Base-by-base conservation (phyloP, 1,140 invertebrate species). In the Drosophila sp. region DNA sequence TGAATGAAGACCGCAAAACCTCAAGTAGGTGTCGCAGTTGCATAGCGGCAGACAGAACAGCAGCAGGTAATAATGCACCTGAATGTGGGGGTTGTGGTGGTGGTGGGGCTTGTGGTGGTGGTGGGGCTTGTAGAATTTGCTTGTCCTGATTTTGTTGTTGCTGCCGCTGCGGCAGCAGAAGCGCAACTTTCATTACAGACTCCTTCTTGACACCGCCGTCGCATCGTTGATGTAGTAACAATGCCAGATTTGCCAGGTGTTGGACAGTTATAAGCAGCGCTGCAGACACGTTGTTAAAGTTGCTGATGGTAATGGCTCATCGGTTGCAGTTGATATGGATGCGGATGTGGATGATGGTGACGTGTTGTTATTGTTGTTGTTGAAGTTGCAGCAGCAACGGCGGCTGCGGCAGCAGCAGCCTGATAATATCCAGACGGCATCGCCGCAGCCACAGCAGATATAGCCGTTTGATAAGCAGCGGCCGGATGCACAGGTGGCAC, bases 251-350 rank as follows among this genome's bases (percentile, higher is more conserved):
- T 54, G 76, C 60, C 54, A 86, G 27, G 23, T 70, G 77, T 57
- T 66, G 50, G n/a, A 62, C 71, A 58, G 63, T 70, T 33, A 17
- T 55, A 38, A 57, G 33, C 69, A 76, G 50, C 23, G 56, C 66
- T 56, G 55, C 33, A 65, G 86, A 76, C 67, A 81, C 85, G 85
- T 90, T 86, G 87, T 90, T 90, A 90, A 90, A 90, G 87, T 74
- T 90, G 87, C 77, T 90, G 87, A 83, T 90, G 87, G 75, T 90
- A 90, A 17, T 86, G 87, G 77, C 87, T 87, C 54, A 90, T 17
- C 60, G 85, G 41, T 54, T 80, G 84, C 76, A 87, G 60, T 41
- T 89, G 84, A 57, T 85, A 80, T 47, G 71, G 66, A 71, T 87
- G 74, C 8, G 32, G 7, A 29, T 79, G 77, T 0, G 44, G 44